Evolutionary conservation across 2,888 invertebrate species (phyloP).

Genomic region (Chironomus tentans): DNA sequence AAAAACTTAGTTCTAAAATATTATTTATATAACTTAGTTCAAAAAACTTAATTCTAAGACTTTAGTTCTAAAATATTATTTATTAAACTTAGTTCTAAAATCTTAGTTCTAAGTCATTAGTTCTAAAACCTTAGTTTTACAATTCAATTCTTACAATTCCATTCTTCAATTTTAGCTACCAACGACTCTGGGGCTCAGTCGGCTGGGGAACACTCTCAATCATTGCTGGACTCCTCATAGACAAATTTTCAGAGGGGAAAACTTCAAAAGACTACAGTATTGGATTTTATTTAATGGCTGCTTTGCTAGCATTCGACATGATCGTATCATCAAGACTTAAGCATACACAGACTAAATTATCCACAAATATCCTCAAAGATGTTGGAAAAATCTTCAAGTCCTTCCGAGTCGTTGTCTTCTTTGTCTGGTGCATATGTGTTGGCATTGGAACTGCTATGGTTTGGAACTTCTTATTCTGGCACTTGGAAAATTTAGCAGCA

Average conservation of each 20-base stretch:
- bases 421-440: conserved; percentile 69
- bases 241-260: conserved; percentile 56
- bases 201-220: conserved; percentile 77
- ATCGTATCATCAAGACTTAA: conserved; percentile 55
- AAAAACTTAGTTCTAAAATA: no score
- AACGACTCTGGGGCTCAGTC: conserved; percentile 79
- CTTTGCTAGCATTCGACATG: conserved; percentile 56
- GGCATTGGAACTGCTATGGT: conserved; percentile 77
- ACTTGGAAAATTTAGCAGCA: conserved; percentile 61
- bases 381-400: conserved; percentile 57
- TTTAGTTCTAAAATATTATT: no score
- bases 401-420: conserved; percentile 60
- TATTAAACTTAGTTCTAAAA: no score
- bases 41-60: no score
- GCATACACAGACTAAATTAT: conserved; percentile 55
- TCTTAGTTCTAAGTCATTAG: no score
- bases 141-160: no score
- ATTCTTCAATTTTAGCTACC: conserved; percentile 46
- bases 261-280: conserved; percentile 63
- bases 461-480: conserved; percentile 85
- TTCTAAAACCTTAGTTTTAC: no score
- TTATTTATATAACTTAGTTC: no score
- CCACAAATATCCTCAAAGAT: conserved; percentile 58
- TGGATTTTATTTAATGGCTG: conserved; percentile 68
- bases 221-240: conserved; percentile 68